Evolutionary conservation across 2,797 vertebrate species (phyloP).

Genomic region (Antennarius maculatus): DNA sequence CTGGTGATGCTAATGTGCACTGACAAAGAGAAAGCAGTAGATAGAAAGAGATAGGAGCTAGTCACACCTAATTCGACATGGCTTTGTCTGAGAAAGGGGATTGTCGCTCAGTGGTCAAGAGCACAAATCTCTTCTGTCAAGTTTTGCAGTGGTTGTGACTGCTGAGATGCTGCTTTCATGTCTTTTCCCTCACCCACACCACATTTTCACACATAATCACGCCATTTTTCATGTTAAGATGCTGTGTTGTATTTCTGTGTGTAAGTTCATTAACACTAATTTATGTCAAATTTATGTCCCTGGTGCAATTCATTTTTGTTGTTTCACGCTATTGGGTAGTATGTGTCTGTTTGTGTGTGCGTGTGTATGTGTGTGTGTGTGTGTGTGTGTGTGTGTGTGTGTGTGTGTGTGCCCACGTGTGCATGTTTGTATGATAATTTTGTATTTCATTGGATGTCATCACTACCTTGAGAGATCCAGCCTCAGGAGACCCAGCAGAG

Average conservation of each 20-base stretch:
- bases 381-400: background rate
- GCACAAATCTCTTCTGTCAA: constrained; percentile 19
- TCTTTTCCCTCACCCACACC: constrained; percentile 1
- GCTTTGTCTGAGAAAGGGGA: constrained; percentile 65
- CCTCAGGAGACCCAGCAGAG: constrained; percentile 15
- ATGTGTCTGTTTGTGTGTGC: constrained; percentile 17
- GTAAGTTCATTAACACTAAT: constrained; percentile 18
- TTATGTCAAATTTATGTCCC: background rate
- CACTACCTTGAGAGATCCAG: constrained; percentile 34
- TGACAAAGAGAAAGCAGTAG: constrained; percentile 71
- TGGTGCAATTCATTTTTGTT: constrained; percentile 1
- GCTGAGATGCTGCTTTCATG: constrained; percentile 27
- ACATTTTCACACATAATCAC: constrained; percentile 10
- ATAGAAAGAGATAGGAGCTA: constrained; percentile 15
- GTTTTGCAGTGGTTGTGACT: constrained; percentile 7
- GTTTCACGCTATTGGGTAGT: background rate
- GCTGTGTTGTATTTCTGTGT: constrained; percentile 24
- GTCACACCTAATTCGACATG: constrained; percentile 62
- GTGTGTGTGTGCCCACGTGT: background rate
- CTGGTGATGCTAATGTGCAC: constrained; percentile 78
- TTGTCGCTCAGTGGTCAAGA: constrained; percentile 43
- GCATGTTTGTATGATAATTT: constrained; percentile 24
- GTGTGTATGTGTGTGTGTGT: constrained; percentile 14
- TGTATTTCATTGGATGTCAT: constrained; percentile 58
- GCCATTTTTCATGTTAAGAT: constrained; percentile 17